phyloP scores from a whole-genome alignment of 2,797 vertebrate genomes.

The Acanthurus lineatus region DNA sequence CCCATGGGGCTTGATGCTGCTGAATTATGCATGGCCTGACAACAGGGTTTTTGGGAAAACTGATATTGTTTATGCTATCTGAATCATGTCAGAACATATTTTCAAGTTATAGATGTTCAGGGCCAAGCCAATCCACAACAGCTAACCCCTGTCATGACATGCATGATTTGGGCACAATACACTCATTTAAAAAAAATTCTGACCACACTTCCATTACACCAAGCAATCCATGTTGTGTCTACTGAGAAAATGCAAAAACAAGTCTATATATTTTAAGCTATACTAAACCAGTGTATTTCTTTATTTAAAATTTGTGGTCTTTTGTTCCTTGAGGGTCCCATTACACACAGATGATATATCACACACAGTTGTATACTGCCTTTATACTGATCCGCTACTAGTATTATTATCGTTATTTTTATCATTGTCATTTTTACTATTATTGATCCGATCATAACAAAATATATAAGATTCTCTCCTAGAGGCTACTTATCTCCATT shows the following conservation, averaged over 20 bases:
- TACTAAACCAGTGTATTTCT: conserved; percentile 9
- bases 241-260: conserved; percentile 31
- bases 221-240: neutral
- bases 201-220: conserved; percentile 20
- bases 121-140: conserved; percentile 32
- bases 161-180: conserved; percentile 23
- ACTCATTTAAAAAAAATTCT: conserved; percentile 16
- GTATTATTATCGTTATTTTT: too few species aligned
- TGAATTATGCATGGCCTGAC: conserved; percentile 50
- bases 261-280: neutral
- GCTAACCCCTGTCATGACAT: conserved; percentile 24
- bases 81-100: conserved; percentile 48
- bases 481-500: conserved; percentile 42
- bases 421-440: too few species aligned
- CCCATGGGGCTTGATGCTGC: conserved; percentile 50
- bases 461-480: conserved; percentile 9
- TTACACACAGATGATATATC: neutral
- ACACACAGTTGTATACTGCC: neutral
- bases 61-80: conserved; percentile 54
- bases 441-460: conserved; percentile 6
- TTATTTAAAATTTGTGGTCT: conserved; percentile 6
- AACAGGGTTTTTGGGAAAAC: conserved; percentile 45
- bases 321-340: neutral
- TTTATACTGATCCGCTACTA: neutral
- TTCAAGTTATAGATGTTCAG: conserved; percentile 16